phyloP scores from a whole-genome alignment of 2,888 invertebrate species.

The Drosophila flavopinicola region DNA sequence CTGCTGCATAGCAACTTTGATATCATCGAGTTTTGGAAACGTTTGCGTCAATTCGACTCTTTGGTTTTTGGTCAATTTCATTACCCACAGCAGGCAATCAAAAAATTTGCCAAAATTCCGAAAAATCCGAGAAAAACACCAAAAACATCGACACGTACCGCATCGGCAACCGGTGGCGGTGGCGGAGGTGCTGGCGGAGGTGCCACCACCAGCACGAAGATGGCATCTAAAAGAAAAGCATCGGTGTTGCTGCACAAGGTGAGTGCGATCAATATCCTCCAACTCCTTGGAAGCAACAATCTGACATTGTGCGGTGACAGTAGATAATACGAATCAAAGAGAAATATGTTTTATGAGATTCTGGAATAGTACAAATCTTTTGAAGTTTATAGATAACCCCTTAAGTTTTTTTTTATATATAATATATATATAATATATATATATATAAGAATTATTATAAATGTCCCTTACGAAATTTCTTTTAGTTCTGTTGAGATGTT shows the following conservation, averaged over 20 bases:
- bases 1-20: conserved; percentile 58
- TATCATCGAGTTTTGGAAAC: conserved; percentile 71
- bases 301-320: neutral
- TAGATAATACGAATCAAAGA: neutral
- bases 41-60: conserved; percentile 59
- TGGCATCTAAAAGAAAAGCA: conserved; percentile 85
- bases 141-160: conserved; percentile 83
- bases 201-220: conserved; percentile 82
- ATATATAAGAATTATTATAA: too few species aligned
- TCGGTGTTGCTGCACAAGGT: conserved; percentile 85
- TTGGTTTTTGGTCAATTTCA: conserved; percentile 66
- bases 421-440: too few species aligned
- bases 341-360: neutral
- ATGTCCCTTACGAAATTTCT: too few species aligned
- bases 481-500: too few species aligned
- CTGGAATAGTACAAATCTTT: neutral
- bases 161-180: conserved; percentile 83
- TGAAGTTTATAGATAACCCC: too few species aligned
- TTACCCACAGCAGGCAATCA: conserved; percentile 59
- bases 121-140: conserved; percentile 84
- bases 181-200: conserved; percentile 82
- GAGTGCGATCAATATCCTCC: conserved; percentile 46
- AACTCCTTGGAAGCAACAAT: too few species aligned
- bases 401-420: too few species aligned
- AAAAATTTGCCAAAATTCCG: conserved; percentile 83